Evolutionary conservation across 2,888 invertebrate genomes (phyloP), one percentile per base, ranked within the genome.

Genomic region (Carpatolechia fugitivella): DNA sequence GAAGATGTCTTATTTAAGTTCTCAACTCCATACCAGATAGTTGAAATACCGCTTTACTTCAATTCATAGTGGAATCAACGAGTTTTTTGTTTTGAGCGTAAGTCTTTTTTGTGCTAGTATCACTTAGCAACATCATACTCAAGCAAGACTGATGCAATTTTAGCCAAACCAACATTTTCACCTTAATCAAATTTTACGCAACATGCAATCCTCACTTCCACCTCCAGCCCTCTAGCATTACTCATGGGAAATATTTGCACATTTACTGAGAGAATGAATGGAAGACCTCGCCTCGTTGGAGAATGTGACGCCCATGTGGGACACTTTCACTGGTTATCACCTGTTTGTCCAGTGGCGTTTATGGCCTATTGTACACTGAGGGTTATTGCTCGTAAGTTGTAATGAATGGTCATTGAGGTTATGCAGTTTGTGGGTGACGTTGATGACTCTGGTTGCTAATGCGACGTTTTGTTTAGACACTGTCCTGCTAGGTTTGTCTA

Each of bases 241-340:
- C 14, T 40, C 40, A 40, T 40, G 40, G 18, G 18, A 40, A 40
- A 40, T 18, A 10, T 20, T 41, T 20, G 4, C 40, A 41, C 11
- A 20, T 18, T 41, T 41, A 10, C 11, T 7, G 18, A 4, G 8
- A 14, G 18, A 36, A 14, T 14, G 14, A 7, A 20, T 6, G n/a
- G 44, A 24, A 29, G 13, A 29, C 3, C 20, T 11, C 13, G 44
- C 29, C 10, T 8, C 6, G 11, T 1, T 10, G n/a, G 3, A 24
- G 1, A 20, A 18, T 44, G n/a, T 24, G n/a, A n/a, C n/a, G 44
- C 13, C 2, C n/a, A 44, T 13, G 20, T 20, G 44, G 44, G 44
- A 29, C 29, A 44, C 44, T 44, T 44, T 44, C 44, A 44, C 44
- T 44, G 29, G 20, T 41, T 44, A 29, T 44, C 44, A 44, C 29